Conservation (phyloP, 1,140 invertebrate species). For the Thalassaphorura encarpata region DNA sequence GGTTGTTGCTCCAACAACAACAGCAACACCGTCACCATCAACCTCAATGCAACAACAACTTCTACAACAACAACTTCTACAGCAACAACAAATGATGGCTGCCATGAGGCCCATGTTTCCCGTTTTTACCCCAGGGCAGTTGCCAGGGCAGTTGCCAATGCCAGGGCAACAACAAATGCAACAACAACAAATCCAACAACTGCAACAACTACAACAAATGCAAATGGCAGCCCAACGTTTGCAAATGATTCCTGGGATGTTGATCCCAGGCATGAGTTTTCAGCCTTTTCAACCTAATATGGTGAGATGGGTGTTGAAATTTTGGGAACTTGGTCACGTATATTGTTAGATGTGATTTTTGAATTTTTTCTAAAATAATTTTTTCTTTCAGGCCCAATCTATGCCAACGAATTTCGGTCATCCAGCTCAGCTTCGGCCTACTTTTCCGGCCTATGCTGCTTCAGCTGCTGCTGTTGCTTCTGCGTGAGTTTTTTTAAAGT, state of each 20-base stretch:
- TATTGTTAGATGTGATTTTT: no score
- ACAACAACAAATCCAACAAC: conserved; percentile 4
- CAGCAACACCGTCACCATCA: conserved; percentile 43
- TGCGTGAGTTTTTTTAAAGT: no score
- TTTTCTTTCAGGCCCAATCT: no score
- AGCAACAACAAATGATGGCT: conserved; percentile 6
- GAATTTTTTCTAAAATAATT: no score
- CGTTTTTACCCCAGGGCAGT: not conserved
- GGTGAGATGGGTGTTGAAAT: no score
- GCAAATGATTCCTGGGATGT: conserved; percentile 42
- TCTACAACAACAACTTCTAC: not conserved
- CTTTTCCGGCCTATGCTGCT: no score
- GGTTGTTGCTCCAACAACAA: conserved; percentile 58
- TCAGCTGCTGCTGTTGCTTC: no score
- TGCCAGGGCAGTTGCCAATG: conserved; percentile 18
- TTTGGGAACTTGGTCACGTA: no score
- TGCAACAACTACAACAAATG: conserved; percentile 12
- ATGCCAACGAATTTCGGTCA: no score
- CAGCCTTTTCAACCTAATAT: conserved; percentile 39
- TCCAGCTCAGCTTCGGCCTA: no score
- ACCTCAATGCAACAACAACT: not conserved
- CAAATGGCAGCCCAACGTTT: not conserved
- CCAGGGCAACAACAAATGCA: not conserved
- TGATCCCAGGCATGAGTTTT: conserved; percentile 45
- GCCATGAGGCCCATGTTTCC: not conserved